These are phyloP conservation scores for Electrophaes corylata DNA, from an alignment of 2,888 invertebrate genomes.

Conservation along the genomic window DNA sequence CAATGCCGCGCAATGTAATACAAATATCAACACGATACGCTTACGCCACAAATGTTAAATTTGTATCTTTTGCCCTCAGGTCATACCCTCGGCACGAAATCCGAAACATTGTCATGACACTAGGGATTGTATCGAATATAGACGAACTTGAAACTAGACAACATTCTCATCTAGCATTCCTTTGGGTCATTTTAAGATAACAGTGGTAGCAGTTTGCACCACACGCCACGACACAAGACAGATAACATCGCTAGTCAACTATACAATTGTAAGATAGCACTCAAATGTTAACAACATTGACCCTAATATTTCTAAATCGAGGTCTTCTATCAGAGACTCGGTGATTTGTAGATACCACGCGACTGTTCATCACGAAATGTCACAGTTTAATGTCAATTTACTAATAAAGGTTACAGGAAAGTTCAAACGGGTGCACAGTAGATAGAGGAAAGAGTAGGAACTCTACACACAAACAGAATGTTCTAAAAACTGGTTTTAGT, in stretches of 20 bases:
- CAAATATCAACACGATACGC: too few relatives aligned
- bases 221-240: background rate
- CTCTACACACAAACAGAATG: background rate
- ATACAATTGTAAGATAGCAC: background rate
- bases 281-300: slow-evolving; percentile 13
- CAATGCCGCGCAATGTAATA: too few relatives aligned
- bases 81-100: too few relatives aligned
- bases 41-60: too few relatives aligned
- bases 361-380: slow-evolving; percentile 56
- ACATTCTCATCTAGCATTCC: too few relatives aligned
- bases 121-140: too few relatives aligned
- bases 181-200: too few relatives aligned
- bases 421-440: slow-evolving; percentile 29
- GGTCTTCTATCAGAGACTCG: slow-evolving; percentile 47
- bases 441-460: background rate
- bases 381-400: slow-evolving; percentile 50
- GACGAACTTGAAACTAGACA: too few relatives aligned
- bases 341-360: slow-evolving; percentile 53
- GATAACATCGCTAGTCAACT: background rate
- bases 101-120: too few relatives aligned
- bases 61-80: too few relatives aligned
- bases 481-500: background rate
- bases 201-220: too few relatives aligned
- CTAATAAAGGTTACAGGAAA: slow-evolving; percentile 23
- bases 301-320: slow-evolving; percentile 46